phyloP scores from a whole-genome alignment of 2,888 invertebrate genomes.

The Ethmia dodecea region DNA sequence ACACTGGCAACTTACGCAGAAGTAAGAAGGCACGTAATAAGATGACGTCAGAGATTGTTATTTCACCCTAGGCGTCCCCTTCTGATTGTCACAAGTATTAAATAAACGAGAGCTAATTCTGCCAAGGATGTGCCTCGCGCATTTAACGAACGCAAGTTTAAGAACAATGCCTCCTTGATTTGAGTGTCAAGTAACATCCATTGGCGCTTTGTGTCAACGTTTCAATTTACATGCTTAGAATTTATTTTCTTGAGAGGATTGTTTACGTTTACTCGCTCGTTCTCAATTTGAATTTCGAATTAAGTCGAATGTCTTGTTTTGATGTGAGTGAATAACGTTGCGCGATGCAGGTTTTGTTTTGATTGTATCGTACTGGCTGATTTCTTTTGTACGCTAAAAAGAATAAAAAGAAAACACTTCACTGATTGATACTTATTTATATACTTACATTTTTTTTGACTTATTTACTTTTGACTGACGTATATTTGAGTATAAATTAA shows the following conservation, averaged over 20 bases:
- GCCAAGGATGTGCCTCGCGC: slow-evolving; percentile 35
- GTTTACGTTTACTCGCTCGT: not conserved
- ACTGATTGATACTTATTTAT: too few relatives aligned
- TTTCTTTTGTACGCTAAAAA: too few relatives aligned
- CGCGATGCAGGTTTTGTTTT: too few relatives aligned
- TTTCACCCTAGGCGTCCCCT: slow-evolving; percentile 33
- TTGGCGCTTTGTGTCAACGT: too few relatives aligned
- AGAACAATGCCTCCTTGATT: slow-evolving; percentile 38
- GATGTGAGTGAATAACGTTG: too few relatives aligned
- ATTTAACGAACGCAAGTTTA: slow-evolving; percentile 43
- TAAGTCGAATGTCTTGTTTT: not conserved
- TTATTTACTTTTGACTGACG: too few relatives aligned
- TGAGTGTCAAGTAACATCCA: slow-evolving; percentile 25
- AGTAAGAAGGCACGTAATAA: slow-evolving; percentile 42
- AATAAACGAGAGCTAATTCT: slow-evolving; percentile 58
- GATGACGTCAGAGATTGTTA: slow-evolving; percentile 48
- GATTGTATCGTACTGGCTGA: too few relatives aligned
- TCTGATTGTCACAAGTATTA: slow-evolving; percentile 56
- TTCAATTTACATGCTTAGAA: not conserved
- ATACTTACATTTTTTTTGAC: too few relatives aligned
- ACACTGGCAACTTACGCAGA: slow-evolving; percentile 23
- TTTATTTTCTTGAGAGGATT: not conserved
- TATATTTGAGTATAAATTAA: too few relatives aligned
- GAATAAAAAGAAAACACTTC: too few relatives aligned
- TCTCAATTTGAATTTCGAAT: not conserved